phyloP scores from a whole-genome alignment of 2,888 invertebrate genomes.

The Cylloceria caligata region DNA sequence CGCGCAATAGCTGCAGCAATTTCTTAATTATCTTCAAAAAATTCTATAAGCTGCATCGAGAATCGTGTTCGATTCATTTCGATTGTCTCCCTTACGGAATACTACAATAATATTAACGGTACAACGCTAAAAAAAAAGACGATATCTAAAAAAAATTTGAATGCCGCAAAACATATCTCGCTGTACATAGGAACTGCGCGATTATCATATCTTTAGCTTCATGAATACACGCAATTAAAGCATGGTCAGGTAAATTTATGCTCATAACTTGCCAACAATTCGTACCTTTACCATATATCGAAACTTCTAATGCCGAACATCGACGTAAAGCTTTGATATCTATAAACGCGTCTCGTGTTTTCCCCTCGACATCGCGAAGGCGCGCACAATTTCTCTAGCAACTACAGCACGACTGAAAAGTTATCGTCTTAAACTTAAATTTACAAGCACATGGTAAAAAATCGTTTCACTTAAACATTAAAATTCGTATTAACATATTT shows the following conservation, averaged over 20 bases:
- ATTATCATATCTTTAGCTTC: constrained; percentile 22
- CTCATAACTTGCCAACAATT: constrained; percentile 10
- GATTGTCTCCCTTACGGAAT: constrained; percentile 31
- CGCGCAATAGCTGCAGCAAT: constrained; percentile 46
- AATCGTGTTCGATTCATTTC: constrained; percentile 34
- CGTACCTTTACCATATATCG: constrained; percentile 1
- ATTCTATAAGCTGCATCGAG: constrained; percentile 8
- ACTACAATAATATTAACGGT: constrained; percentile 43
- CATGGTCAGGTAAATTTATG: constrained; percentile 8
- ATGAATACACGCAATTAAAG: constrained; percentile 40
- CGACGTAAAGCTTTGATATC: constrained; percentile 45
- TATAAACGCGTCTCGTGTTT: constrained; percentile 24
- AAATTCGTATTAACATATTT: constrained; percentile 77
- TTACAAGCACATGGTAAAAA: constrained; percentile 65
- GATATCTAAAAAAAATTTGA: constrained; percentile 38
- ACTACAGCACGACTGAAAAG: constrained; percentile 30
- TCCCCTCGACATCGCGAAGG: constrained; percentile 15
- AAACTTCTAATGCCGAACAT: constrained; percentile 32
- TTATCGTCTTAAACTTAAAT: constrained; percentile 36
- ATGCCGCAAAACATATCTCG: constrained; percentile 46
- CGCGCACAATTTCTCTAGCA: constrained; percentile 2
- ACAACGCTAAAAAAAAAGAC: constrained; percentile 24
- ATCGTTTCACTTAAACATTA: constrained; percentile 48
- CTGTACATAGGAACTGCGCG: constrained; percentile 40
- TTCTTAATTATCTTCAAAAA: constrained; percentile 23